These are phyloP conservation scores for Bambusicola thoracicus DNA, from an alignment of 2,113 vertebrate species.

Conservation along the genomic window DNA sequence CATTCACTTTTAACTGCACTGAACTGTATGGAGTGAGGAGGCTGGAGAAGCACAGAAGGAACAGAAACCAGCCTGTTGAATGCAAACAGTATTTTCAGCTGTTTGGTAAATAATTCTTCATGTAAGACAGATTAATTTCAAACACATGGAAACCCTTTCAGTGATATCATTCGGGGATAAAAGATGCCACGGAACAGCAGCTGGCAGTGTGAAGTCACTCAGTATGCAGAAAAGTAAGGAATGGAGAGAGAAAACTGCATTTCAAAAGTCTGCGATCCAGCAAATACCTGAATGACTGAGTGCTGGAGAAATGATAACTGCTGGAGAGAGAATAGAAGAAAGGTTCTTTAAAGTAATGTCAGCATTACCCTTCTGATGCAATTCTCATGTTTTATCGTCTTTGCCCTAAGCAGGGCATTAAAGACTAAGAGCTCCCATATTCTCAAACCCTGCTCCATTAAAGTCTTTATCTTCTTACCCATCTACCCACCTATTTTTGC, in stretches of 20 bases:
- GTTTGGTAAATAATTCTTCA: not conserved
- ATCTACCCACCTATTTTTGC: not conserved
- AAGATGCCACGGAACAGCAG: not conserved
- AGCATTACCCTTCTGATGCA: not conserved
- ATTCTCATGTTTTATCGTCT: not conserved
- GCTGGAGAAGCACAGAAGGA: not conserved
- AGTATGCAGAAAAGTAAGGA: not conserved
- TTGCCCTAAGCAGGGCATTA: not conserved
- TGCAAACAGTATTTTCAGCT: not conserved
- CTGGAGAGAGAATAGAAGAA: not conserved
- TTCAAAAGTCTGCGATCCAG: not conserved
- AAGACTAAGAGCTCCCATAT: not conserved
- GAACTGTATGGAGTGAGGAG: not conserved
- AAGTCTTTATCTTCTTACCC: not conserved
- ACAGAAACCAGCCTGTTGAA: not conserved
- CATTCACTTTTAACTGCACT: not conserved
- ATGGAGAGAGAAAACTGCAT: not conserved
- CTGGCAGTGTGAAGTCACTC: too few species aligned
- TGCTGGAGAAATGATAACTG: not conserved
- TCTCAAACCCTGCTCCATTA: not conserved
- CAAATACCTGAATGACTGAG: fast-evolving
- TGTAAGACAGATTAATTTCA: not conserved
- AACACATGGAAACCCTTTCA: not conserved
- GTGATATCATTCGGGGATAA: not conserved
- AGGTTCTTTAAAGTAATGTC: not conserved